Base-by-base conservation (phyloP, 1,140 invertebrate species). In the Drosophila albomicans region DNA sequence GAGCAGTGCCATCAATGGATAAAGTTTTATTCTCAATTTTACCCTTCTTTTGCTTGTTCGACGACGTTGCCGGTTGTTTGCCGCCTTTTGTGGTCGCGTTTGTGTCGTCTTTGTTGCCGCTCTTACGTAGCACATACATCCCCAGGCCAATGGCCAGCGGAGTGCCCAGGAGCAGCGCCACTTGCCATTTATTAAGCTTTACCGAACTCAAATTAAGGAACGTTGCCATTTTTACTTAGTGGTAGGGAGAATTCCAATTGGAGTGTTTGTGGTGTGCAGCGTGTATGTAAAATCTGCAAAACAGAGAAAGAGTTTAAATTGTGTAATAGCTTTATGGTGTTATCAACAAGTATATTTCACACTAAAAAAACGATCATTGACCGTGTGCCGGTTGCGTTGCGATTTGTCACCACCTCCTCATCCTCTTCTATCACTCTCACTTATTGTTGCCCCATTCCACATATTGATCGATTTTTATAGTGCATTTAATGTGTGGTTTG, bases 131-230 rank as follows among this genome's bases (percentile, higher is more conserved):
- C 92, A 96, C 97, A 94, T 96, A 96, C 78, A 97, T 95, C 82
- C 96, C 96, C 84, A 97, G 93, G 43, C 96, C 96, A 16, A 98
- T 93, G 43, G 95, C 96, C 75, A 97, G 94, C 74, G 96, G 96
- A 74, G 96, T 96, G 72, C 97, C 97, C 48, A 98, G 93, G 41
- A 95, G 94, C 32, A 98, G 49, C 3, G 91, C 91, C 64, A 93
- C 65, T 85, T 94, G 93, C 93, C 93, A 94, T 89, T 93, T 93
- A 49, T 91, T 92, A 13, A 94, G 82, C 67, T 87, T 89, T 6
- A 92, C 45, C 3, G 88, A 90, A 41, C 84, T 72, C 43, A 91
- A 68, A 43, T 80, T 91, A 16, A 84, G 78, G 46, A 82, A 56
- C 69, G 82, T 84, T 54, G 84, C 78, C 84, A 88, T 89, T 48